Evolutionary conservation across 2,888 invertebrate genomes (phyloP).

Genomic region (Eucera pruinosa): DNA sequence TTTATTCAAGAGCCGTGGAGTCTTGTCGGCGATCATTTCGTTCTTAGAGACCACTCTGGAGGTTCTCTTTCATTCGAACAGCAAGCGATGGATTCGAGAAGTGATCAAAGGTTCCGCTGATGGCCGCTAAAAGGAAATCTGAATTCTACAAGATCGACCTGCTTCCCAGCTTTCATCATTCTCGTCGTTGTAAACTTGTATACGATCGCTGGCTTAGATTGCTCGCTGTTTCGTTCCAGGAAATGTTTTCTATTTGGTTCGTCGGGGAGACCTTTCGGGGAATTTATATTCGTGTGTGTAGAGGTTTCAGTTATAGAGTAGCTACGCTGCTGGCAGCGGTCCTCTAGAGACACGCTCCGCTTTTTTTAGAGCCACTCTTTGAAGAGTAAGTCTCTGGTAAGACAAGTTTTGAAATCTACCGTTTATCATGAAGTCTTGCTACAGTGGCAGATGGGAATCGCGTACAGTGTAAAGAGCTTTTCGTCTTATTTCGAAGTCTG

Average conservation of each 20-base stretch:
- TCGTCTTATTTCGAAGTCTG: too few relatives aligned
- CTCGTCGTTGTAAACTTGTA: not conserved
- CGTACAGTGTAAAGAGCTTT: too few relatives aligned
- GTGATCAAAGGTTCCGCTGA: conserved; percentile 44
- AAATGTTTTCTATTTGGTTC: not conserved
- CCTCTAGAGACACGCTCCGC: not conserved
- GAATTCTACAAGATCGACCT: conserved; percentile 7
- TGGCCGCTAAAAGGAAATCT: conserved; percentile 28
- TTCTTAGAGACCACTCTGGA: conserved; percentile 16
- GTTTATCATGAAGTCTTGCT: not conserved
- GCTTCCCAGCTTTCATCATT: not conserved
- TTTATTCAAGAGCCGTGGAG: conserved; percentile 37
- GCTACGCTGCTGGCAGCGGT: not conserved
- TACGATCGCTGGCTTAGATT: conserved; percentile 6
- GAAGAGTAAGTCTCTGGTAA: too few relatives aligned
- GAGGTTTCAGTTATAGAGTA: too few relatives aligned
- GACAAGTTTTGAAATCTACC: not conserved
- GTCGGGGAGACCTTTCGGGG: not conserved
- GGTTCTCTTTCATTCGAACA: conserved; percentile 1
- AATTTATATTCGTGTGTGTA: not conserved
- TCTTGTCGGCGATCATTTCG: conserved; percentile 24
- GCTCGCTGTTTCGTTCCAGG: conserved; percentile 1
- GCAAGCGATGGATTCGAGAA: conserved; percentile 15
- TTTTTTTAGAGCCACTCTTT: not conserved
- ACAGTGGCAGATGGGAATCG: not conserved